Percentiles rank a stretch among this genome's conserved stretches.
These are phyloP conservation scores for Hippopotamyrus pictus DNA, from an alignment of 2,797 vertebrate genomes.

Conservation along the genomic window DNA sequence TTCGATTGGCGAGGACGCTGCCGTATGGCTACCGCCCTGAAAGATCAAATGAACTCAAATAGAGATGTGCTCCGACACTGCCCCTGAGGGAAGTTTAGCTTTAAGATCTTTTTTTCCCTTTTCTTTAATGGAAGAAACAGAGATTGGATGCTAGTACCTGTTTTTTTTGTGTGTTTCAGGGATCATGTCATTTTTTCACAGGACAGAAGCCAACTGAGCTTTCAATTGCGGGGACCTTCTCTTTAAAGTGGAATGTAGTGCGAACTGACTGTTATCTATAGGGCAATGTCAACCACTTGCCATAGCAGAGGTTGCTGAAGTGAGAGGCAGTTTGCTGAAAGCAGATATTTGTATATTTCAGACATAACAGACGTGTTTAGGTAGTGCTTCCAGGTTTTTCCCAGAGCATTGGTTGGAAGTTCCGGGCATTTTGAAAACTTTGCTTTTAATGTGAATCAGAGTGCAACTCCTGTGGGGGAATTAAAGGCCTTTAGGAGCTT, in stretches of 20 bases:
- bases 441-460: neutral
- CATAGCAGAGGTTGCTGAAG: neutral
- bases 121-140: conserved; percentile 53
- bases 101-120: conserved; percentile 40
- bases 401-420: neutral
- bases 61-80: conserved; percentile 40
- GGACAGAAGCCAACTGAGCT: conserved; percentile 29
- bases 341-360: neutral
- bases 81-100: conserved; percentile 46
- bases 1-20: conserved; percentile 28
- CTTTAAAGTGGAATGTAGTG: conserved; percentile 17
- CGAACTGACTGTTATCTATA: conserved; percentile 6
- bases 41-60: conserved; percentile 47
- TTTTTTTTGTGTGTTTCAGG: conserved; percentile 34
- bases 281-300: neutral
- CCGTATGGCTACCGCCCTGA: conserved; percentile 49
- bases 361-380: neutral
- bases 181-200: conserved; percentile 35
- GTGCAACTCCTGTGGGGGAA: neutral
- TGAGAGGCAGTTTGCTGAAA: conserved; percentile 5
- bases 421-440: neutral
- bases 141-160: conserved; percentile 30
- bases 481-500: neutral
- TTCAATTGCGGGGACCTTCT: conserved; percentile 24
- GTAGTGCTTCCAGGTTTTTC: neutral